Base-by-base conservation (phyloP, 2,797 vertebrate species). In the Rhynchonycteris naso region DNA sequence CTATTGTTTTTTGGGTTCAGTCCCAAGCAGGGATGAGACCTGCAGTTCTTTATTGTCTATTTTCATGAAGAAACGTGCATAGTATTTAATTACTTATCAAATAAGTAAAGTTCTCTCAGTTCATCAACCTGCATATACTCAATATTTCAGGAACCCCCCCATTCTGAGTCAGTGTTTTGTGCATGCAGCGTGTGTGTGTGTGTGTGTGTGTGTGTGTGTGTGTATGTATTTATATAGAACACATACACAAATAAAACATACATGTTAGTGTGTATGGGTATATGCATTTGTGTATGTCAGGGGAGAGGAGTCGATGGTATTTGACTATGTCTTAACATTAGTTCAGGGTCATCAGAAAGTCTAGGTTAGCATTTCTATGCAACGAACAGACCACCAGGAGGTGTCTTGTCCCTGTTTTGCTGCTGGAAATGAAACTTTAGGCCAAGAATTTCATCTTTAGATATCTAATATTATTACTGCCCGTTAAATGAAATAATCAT, bases 51-150 rank as follows among this genome's bases (percentile, higher is more conserved):
- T 21, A 0, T 13, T 95, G 13, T 58, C 30, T 96, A 0, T 96
- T 97, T 97, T 91, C 91, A 38, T 21, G 1, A 65, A 63, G 16
- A 95, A 85, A 66, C 28, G 52, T 92, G 50, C 18, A 24, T 4
- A n/a, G 22, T 94, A 66, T 96, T 93, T 33, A 88, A 76, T 94
- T 93, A 93, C 85, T 88, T 96, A 80, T 68, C 63, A 74, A 7
- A 13, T 85, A 88, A 78, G 19, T 61, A 47, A 74, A 33, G 28
- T 93, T 87, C 13, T 93, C 35, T 93, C 24, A 50, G 12, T 93
- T 93, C 33, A 69, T n/a, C 61, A 91, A 63, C 43, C 19, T 83
- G 35, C 38, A 38, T 59, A 14, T 61, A 52, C 22, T 92, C 6
- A 74, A 18, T 22, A 87, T 65, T 90, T 76, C 4, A 65, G 47